Base-by-base conservation (phyloP, 2,113 vertebrate genomes). In the Cheirogaleus medius region DNA sequence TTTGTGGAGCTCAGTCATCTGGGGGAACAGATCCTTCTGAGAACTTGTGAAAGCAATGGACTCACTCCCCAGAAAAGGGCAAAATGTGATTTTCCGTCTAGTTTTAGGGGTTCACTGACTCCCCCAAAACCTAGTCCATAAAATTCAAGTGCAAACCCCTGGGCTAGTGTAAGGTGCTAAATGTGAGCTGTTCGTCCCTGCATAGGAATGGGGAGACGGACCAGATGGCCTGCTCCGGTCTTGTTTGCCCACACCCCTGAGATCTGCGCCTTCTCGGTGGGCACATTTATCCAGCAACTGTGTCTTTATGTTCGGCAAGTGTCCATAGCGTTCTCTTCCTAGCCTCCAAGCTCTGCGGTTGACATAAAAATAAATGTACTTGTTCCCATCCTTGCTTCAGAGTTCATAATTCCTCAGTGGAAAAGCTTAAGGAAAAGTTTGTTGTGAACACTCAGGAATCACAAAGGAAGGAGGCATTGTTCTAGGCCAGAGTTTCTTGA, bases 1-100 rank as follows among this genome's bases (percentile, higher is more conserved):
- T 86, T 63, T 81, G 84, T 74, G 94, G 42, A 68, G 90, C n/a
- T 86, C 42, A 4, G n/a, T 64, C 23, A 64, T 64, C 64, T 80
- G 82, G 60, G 82, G 29, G 47, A 54, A 77, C 21, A 58, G 85
- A 81, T 52, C 32, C 39, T 91, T 84, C 44, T 34, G 44, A 88
- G 77, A 47, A 64, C 87, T 68, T 44, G 52, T 66, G 27, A 77
- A n/a, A 73, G 87, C 34, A 54, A 6, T 34, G 42, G 12, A 42
- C 27, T 95, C 49, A 29, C 60, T 83, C 8, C 39, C 34, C 25
- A 42, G 39, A 44, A 80, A 66, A 49, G 18, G 32, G 81, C 63
- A 34, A 56, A 83, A 73, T 52, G 73, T 42, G 47, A 63, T 42
- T 20, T 80, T 44, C 34, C 13, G 5, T 1, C 2, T 83, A 32